Evolutionary conservation across 2,797 vertebrate genomes (phyloP).

Genomic region (Ficedula albicollis): DNA sequence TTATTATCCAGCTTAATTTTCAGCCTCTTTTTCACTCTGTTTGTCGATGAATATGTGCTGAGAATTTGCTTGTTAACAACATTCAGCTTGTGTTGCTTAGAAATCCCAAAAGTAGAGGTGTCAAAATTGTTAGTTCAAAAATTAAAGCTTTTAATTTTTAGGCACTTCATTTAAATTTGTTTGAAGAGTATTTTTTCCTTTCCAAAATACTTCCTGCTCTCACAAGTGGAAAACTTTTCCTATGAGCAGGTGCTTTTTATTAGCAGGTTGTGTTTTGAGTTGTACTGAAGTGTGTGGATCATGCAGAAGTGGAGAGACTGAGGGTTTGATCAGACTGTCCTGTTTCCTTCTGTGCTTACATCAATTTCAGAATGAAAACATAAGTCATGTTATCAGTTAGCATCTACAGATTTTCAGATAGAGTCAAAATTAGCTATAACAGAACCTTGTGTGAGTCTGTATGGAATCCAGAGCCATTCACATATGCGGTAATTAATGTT

Average conservation of each 20-base stretch:
- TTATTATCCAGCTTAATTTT: background rate
- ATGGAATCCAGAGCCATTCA: background rate
- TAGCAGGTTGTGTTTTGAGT: background rate
- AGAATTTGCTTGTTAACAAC: slow-evolving; percentile 3
- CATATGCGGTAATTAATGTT: slow-evolving; percentile 27
- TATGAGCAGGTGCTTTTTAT: background rate
- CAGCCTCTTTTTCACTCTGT: background rate
- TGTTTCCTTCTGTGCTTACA: background rate
- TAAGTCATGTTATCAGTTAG: background rate
- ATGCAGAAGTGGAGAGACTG: background rate
- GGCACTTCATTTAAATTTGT: background rate
- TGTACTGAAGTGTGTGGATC: background rate
- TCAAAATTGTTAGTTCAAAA: slow-evolving; percentile 22
- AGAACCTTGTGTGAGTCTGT: background rate
- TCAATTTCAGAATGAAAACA: slow-evolving; percentile 4
- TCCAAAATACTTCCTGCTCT: background rate
- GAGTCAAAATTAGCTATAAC: background rate
- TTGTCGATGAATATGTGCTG: background rate
- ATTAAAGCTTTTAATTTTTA: slow-evolving; percentile 5
- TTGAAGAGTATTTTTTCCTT: background rate
- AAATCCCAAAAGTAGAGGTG: background rate
- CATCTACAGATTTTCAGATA: slow-evolving; percentile 8
- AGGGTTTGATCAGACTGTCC: background rate
- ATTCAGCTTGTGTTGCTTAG: background rate
- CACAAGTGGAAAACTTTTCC: background rate